phyloP scores from a whole-genome alignment of 2,888 invertebrate species.

The Digitonthophagus gazella region DNA sequence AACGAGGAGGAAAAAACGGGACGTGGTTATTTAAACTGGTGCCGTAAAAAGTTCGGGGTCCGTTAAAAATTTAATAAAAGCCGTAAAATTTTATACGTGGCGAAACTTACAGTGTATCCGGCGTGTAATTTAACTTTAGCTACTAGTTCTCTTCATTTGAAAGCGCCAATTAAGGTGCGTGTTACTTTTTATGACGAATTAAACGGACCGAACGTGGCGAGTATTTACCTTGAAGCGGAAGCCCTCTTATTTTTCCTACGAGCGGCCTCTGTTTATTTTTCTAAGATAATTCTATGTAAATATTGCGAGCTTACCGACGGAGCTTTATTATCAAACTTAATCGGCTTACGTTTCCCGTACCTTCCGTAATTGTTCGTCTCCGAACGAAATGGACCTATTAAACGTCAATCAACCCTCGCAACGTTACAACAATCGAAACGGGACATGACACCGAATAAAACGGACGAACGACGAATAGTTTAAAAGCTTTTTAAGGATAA shows the following conservation, averaged over 20 bases:
- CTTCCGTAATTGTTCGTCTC: background rate
- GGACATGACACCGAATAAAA: background rate
- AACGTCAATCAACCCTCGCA: background rate
- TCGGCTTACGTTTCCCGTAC: background rate
- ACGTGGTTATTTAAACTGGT: slow-evolving; percentile 14
- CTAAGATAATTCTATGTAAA: background rate
- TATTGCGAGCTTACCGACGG: background rate
- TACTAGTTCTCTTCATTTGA: background rate
- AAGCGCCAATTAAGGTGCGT: background rate
- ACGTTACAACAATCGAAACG: background rate
- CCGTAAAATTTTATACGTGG: slow-evolving; percentile 11
- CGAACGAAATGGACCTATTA: background rate
- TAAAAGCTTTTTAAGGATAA: background rate
- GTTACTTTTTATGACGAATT: background rate
- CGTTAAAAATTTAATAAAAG: slow-evolving; percentile 15
- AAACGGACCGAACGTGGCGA: background rate
- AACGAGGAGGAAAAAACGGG: slow-evolving; percentile 7
- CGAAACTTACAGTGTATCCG: background rate
- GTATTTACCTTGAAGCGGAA: background rate
- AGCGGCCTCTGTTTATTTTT: background rate
- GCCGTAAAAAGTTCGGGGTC: slow-evolving; percentile 10
- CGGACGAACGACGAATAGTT: background rate
- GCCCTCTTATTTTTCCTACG: background rate
- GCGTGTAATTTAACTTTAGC: background rate
- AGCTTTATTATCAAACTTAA: background rate